Conservation (phyloP, 2,797 vertebrate species). For the Spinus pinus region DNA sequence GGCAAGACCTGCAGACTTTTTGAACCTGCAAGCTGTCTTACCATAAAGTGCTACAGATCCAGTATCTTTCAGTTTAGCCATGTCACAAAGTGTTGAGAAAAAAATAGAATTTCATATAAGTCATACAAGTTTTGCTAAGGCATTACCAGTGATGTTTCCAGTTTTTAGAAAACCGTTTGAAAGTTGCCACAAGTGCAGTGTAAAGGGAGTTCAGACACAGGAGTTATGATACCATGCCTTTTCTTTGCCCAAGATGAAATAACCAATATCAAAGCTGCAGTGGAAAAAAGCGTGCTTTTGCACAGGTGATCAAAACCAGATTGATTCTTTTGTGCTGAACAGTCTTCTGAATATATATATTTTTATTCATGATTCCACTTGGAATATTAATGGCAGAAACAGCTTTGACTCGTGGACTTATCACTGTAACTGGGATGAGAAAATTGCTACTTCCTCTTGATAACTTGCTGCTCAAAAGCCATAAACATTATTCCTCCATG, state of each 20-base stretch:
- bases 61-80: background rate
- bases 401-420: background rate
- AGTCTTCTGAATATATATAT: background rate
- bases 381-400: background rate
- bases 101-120: background rate
- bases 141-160: background rate
- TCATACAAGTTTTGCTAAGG: background rate
- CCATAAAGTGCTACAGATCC: background rate
- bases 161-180: background rate
- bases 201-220: background rate
- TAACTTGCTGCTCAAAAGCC: slow-evolving; percentile 3
- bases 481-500: background rate
- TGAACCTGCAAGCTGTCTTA: background rate
- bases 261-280: background rate
- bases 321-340: background rate
- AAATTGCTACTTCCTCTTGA: background rate
- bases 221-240: background rate
- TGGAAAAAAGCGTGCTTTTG: background rate
- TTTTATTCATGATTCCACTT: background rate
- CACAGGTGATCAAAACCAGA: background rate
- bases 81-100: background rate
- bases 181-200: background rate
- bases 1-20: background rate
- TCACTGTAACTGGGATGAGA: background rate
- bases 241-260: background rate